Percentiles rank a stretch among this genome's conserved stretches.
These are phyloP conservation scores for Caenorhabditis auriculariae DNA, from an alignment of 2,888 invertebrate species.

Conservation along the genomic window DNA sequence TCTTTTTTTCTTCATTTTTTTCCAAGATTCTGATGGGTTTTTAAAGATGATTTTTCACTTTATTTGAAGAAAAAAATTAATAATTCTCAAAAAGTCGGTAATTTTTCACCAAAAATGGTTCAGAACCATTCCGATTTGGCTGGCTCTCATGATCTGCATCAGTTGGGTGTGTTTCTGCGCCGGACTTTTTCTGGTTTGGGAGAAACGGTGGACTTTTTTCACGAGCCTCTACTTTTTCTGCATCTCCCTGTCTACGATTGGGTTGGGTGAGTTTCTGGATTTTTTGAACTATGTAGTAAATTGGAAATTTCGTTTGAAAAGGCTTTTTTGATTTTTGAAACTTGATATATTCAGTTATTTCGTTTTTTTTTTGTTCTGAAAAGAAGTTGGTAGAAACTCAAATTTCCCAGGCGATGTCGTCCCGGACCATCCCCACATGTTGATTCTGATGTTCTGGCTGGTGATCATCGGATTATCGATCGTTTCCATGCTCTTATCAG, in stretches of 20 bases:
- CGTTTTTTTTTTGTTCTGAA: not conserved
- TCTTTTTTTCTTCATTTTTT: not conserved
- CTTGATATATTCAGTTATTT: not conserved
- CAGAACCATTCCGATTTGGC: constrained; percentile 76
- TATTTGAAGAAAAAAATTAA: constrained; percentile 9
- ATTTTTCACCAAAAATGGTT: not conserved
- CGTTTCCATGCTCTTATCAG: constrained; percentile 95
- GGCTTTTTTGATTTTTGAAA: not conserved
- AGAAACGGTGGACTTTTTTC: constrained; percentile 81
- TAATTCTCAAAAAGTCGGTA: constrained; percentile 11
- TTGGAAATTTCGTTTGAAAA: too few relatives aligned
- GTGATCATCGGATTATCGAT: constrained; percentile 89
- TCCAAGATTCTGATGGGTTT: not conserved
- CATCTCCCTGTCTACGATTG: constrained; percentile 93
- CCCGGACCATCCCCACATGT: constrained; percentile 77
- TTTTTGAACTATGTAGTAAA: too few relatives aligned
- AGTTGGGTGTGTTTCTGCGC: constrained; percentile 86
- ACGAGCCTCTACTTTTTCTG: constrained; percentile 95
- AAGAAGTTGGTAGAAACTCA: not conserved
- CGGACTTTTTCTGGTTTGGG: constrained; percentile 71
- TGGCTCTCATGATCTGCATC: constrained; percentile 81
- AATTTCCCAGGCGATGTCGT: constrained; percentile 62
- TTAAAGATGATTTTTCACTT: too few relatives aligned
- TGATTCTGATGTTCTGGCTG: constrained; percentile 89
- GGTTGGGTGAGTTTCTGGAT: constrained; percentile 67